Evolutionary conservation across 2,888 invertebrate species (phyloP).

Genomic region (Cheilosia scutellata): DNA sequence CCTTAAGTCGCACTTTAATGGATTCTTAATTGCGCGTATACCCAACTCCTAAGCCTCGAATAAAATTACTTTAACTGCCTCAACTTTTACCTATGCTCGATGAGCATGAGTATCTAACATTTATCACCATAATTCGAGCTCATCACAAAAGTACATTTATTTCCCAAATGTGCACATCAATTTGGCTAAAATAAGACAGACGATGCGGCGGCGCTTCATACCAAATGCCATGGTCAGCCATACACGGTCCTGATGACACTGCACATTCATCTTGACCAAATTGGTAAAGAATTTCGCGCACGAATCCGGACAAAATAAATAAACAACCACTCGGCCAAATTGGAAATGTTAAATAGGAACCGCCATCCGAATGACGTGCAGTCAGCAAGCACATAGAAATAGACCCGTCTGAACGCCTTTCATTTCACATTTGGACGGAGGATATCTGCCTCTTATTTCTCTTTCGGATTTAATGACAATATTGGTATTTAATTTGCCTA

Average conservation of each 20-base stretch:
- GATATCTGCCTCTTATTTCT: slow-evolving; percentile 6
- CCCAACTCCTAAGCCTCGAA: neutral
- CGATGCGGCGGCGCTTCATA: slow-evolving; percentile 3
- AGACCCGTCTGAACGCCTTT: slow-evolving; percentile 56
- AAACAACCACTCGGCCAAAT: slow-evolving; percentile 10
- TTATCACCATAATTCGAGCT: slow-evolving; percentile 48
- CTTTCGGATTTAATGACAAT: slow-evolving; percentile 43
- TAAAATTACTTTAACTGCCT: neutral
- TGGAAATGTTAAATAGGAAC: slow-evolving; percentile 50
- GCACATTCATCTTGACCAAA: slow-evolving; percentile 69
- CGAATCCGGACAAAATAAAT: slow-evolving; percentile 44
- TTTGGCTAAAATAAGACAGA: slow-evolving; percentile 63
- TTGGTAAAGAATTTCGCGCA: slow-evolving; percentile 67
- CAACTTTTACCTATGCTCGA: slow-evolving; percentile 39
- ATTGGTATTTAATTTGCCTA: slow-evolving; percentile 71
- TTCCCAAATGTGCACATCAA: slow-evolving; percentile 63
- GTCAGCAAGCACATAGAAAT: neutral
- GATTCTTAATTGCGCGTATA: too few species aligned
- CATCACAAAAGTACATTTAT: slow-evolving; percentile 50
- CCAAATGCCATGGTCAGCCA: slow-evolving; percentile 25
- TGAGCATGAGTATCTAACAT: slow-evolving; percentile 20
- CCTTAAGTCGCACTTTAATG: too few species aligned
- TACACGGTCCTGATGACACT: slow-evolving; percentile 48
- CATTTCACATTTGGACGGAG: slow-evolving; percentile 38
- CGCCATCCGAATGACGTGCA: slow-evolving; percentile 27